phyloP scores from a whole-genome alignment of 1,140 invertebrate species.

The Spodoptera frugiperda region DNA sequence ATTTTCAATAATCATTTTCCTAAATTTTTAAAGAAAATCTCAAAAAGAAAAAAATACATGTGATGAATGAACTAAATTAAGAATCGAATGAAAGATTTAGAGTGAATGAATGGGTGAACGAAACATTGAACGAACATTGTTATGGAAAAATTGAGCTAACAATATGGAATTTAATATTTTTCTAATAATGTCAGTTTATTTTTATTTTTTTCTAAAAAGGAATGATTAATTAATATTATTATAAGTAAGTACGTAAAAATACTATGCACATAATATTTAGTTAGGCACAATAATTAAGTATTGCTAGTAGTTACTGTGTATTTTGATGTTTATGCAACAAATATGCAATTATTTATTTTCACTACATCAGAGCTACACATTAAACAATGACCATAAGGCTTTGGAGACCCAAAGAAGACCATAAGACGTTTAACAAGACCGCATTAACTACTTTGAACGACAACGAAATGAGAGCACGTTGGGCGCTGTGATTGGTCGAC shows the following conservation, averaged over 20 bases:
- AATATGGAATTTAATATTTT: slow-evolving; percentile 13
- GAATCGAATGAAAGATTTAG: background rate
- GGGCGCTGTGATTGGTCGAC: too few species aligned
- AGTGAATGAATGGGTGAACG: background rate
- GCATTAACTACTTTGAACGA: too few species aligned
- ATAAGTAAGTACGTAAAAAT: slow-evolving; percentile 31
- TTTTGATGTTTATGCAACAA: slow-evolving; percentile 19
- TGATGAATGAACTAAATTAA: slow-evolving; percentile 2
- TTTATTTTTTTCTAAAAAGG: slow-evolving; percentile 1
- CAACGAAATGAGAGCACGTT: too few species aligned
- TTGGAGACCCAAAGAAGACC: too few species aligned
- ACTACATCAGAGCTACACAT: too few species aligned
- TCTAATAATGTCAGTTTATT: slow-evolving; percentile 3
- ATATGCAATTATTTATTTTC: background rate
- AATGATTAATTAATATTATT: slow-evolving; percentile 33
- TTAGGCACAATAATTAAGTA: slow-evolving; percentile 45
- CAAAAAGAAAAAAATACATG: too few species aligned
- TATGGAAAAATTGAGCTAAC: slow-evolving; percentile 32
- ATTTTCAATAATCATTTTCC: background rate
- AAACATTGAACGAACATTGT: slow-evolving; percentile 9
- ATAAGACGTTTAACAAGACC: too few species aligned
- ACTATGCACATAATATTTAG: slow-evolving; percentile 39
- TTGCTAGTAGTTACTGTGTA: background rate
- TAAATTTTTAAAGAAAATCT: too few species aligned
- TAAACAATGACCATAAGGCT: too few species aligned